These are phyloP conservation scores for Tychaedon coryphoeus DNA, from an alignment of 2,113 vertebrate genomes.

Conservation along the genomic window DNA sequence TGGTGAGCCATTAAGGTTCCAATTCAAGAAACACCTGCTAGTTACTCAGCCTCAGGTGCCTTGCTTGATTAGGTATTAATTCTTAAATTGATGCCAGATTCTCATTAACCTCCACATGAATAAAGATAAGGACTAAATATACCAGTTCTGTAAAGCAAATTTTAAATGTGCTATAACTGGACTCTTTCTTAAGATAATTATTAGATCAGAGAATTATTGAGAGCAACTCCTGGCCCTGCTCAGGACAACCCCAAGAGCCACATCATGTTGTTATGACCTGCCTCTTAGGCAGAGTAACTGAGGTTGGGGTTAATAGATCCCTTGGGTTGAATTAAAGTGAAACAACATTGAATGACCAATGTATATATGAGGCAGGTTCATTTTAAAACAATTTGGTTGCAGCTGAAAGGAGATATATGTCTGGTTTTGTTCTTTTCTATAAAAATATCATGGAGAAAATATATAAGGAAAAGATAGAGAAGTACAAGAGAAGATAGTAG, in stretches of 20 bases:
- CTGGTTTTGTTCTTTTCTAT: neutral
- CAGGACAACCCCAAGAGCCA: neutral
- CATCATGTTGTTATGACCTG: neutral
- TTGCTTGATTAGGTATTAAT: conserved; percentile 59
- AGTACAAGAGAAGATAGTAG: neutral
- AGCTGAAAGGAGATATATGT: neutral
- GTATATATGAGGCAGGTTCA: neutral
- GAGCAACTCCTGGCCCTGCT: neutral
- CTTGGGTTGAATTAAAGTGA: neutral
- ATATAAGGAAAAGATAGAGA: neutral
- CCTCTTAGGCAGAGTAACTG: neutral
- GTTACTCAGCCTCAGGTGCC: conserved; percentile 38
- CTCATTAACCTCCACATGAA: conserved; percentile 17
- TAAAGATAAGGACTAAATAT: neutral
- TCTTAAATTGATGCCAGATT: conserved; percentile 35
- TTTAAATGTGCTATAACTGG: neutral
- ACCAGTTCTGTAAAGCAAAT: neutral
- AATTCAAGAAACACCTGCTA: conserved; percentile 50
- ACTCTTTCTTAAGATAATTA: neutral
- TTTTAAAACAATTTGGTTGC: neutral
- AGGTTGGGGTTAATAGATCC: neutral
- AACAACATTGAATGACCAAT: neutral
- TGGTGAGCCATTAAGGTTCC: conserved; percentile 30
- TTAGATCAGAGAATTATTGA: neutral
- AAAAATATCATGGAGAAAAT: neutral